These are phyloP conservation scores for Pollenia griseotomentosa DNA, from an alignment of 2,888 invertebrate genomes.

Conservation along the genomic window DNA sequence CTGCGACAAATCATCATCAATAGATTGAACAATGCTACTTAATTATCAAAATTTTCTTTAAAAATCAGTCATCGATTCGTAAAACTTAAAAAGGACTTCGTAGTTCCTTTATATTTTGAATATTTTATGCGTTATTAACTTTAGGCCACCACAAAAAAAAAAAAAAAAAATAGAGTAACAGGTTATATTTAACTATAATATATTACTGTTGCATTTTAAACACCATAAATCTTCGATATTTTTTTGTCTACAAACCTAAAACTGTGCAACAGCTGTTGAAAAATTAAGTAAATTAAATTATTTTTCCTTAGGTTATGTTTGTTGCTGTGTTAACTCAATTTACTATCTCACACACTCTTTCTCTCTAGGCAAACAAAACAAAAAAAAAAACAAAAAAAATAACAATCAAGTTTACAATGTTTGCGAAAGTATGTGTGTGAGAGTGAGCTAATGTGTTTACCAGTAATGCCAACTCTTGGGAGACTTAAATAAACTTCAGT, in stretches of 20 bases:
- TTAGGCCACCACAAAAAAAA: not conserved
- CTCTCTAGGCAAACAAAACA: not conserved
- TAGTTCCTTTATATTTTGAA: not conserved
- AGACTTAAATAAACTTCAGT: too few species aligned
- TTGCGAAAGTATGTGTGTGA: too few species aligned
- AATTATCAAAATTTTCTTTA: too few species aligned
- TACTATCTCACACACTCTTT: not conserved
- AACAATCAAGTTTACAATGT: too few species aligned
- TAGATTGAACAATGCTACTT: too few species aligned
- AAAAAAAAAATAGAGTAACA: constrained; percentile 45
- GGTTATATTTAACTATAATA: constrained; percentile 32
- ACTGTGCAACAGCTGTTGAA: constrained; percentile 80
- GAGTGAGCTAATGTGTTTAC: too few species aligned
- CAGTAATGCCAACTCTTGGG: too few species aligned
- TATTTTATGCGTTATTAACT: not conserved
- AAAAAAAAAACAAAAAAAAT: too few species aligned
- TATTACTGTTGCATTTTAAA: constrained; percentile 42
- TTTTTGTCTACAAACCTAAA: constrained; percentile 48
- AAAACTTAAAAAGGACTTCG: too few species aligned
- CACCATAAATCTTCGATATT: constrained; percentile 38
- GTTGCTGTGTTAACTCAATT: not conserved
- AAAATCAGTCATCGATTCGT: too few species aligned
- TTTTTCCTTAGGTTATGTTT: not conserved
- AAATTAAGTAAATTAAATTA: constrained; percentile 44
- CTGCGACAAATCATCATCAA: too few species aligned